phyloP scores from a whole-genome alignment of 2,888 invertebrate genomes.

The Idaea dimidiata region DNA sequence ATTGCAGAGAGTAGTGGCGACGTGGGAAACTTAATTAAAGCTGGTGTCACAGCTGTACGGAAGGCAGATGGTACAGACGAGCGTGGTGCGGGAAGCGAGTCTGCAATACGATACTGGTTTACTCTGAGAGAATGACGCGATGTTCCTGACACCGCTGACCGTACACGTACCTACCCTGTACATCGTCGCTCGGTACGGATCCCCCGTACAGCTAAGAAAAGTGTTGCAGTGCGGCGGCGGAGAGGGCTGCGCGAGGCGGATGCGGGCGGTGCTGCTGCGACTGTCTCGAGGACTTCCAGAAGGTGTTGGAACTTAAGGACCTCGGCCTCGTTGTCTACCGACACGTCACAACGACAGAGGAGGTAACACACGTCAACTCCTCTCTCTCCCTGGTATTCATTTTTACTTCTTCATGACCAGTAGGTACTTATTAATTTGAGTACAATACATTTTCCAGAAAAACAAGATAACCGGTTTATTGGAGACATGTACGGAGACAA shows the following conservation, averaged over 20 bases:
- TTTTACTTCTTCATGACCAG: background rate
- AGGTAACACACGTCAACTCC: background rate
- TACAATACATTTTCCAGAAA: background rate
- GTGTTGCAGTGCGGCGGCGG: conserved; percentile 48
- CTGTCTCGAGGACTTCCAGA: background rate
- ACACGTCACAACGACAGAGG: background rate
- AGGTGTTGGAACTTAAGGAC: background rate
- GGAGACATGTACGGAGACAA: background rate
- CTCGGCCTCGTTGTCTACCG: background rate
- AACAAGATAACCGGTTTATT: background rate
- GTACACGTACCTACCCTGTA: too few relatives aligned
- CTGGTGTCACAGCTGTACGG: too few relatives aligned
- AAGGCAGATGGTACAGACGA: too few relatives aligned
- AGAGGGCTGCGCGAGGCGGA: too few relatives aligned
- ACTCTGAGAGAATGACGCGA: too few relatives aligned
- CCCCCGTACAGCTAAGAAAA: too few relatives aligned
- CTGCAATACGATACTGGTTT: too few relatives aligned
- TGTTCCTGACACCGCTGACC: too few relatives aligned
- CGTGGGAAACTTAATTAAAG: too few relatives aligned
- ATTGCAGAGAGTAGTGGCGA: too few relatives aligned
- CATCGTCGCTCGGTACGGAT: too few relatives aligned
- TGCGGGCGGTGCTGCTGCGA: background rate
- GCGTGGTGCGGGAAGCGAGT: too few relatives aligned
- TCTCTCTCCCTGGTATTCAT: background rate
- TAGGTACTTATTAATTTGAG: background rate